These are phyloP conservation scores for Chromoteleia sp. DNA, from an alignment of 2,888 invertebrate genomes.

Conservation along the genomic window DNA sequence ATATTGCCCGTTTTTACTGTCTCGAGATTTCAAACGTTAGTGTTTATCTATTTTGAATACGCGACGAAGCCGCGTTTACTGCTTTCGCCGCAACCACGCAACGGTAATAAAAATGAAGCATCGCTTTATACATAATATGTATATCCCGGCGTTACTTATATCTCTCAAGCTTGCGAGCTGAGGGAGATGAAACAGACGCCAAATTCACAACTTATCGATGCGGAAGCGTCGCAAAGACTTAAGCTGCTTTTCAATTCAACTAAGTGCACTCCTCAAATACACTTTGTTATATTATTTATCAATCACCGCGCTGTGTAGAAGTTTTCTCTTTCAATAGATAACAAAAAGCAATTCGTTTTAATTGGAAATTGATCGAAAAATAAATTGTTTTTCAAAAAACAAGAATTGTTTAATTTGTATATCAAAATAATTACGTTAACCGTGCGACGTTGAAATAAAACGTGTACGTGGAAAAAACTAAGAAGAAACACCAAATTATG, in stretches of 20 bases:
- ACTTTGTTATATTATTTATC: conserved; percentile 22
- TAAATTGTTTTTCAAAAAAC: no score
- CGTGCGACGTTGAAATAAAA: no score
- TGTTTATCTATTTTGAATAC: conserved; percentile 40
- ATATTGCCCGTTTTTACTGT: conserved; percentile 27
- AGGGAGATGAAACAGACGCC: conserved; percentile 23
- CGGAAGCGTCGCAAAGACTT: conserved; percentile 13
- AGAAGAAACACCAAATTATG: no score
- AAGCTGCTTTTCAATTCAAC: conserved; percentile 31
- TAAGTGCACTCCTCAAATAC: conserved; percentile 29
- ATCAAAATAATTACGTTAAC: no score
- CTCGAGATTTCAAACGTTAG: conserved; percentile 33
- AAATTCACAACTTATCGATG: conserved; percentile 40
- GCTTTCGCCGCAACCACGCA: conserved; percentile 1
- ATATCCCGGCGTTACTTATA: conserved; percentile 30
- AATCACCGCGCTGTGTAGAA: not conserved
- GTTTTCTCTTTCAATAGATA: not conserved
- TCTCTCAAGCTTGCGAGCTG: conserved; percentile 11
- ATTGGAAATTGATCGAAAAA: no score
- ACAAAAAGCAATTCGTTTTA: not conserved
- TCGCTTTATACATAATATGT: conserved; percentile 24
- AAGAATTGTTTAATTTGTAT: no score
- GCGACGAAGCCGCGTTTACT: conserved; percentile 7
- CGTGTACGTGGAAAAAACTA: no score
- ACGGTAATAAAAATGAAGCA: conserved; percentile 37